Evolutionary conservation across 1,140 invertebrate species (phyloP), one percentile per base, ranked within the genome.

Genomic region (Orchesella cincta): DNA sequence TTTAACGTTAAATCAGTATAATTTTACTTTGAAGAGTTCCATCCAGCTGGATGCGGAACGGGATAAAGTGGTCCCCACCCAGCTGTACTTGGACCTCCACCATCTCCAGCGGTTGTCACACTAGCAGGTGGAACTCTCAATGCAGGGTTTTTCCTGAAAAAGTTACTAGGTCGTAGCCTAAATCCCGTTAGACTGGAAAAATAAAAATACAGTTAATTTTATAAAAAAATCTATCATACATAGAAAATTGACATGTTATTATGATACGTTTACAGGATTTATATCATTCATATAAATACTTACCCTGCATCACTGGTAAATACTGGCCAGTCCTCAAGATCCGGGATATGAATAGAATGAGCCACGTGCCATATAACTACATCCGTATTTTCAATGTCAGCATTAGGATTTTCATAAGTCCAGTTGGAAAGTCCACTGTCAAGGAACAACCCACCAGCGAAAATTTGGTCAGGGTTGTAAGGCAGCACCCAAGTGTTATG

Each of bases 381-480:
- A 46, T 73, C 71, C 36, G 5, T 73, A 14, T 73, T 36, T 8
- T 14, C 71, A 46, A 73, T 73, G 28, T 51, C 26, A 1, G 23
- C 71, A 28, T 23, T 26, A 2, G 71, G 8, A n/a, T 73, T 29
- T 26, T 36, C n/a, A 12, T 51, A 1, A n/a, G 39, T 51, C 71
- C 71, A 73, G 14, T 35, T 28, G 36, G 71, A 26, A 1, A 73
- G 12, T 14, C 71, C 71, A 46, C 29, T 16, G 71, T 20, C 16
- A 1, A 73, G 39, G 26, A 39, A 73, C 34, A n/a, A 39, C 16
- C 71, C 71, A 23, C 71, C 36, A 16, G 71, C 71, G 29, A 23
- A 73, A 5, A 73, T n/a, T 46, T 73, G 71, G 23, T 51, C 71
- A 5, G 34, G 35, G 16, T 73, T 35, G 26, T 73, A 73, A 2